These are phyloP conservation scores for Thalassarche chlororhynchos DNA, from an alignment of 2,113 vertebrate species.

Conservation along the genomic window DNA sequence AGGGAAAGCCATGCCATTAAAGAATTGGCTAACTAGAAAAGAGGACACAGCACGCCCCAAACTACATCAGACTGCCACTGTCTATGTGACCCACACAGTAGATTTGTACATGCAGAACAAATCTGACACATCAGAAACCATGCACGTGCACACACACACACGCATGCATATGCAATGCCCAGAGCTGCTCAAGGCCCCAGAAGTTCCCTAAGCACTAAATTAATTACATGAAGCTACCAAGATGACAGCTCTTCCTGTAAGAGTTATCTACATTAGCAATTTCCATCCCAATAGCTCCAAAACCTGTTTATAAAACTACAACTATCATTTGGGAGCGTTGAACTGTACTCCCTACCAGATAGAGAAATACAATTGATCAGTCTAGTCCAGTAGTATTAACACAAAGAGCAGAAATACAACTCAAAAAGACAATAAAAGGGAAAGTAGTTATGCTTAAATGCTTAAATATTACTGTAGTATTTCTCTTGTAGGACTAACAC, in stretches of 20 bases:
- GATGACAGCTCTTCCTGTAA: neutral
- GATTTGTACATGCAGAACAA: neutral
- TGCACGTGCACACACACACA: rapidly evolving
- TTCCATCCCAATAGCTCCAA: neutral
- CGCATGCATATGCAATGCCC: neutral
- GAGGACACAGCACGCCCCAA: neutral
- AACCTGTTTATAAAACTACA: neutral
- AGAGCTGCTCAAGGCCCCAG: neutral
- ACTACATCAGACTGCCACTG: neutral
- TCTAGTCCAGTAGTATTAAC: neutral
- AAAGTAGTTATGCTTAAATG: neutral
- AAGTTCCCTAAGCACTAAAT: neutral
- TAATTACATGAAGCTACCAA: neutral
- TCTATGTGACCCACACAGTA: no score
- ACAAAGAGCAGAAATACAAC: neutral
- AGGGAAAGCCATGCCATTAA: neutral
- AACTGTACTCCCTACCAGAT: neutral
- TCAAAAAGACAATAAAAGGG: neutral
- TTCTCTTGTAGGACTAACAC: neutral
- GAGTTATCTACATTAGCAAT: neutral
- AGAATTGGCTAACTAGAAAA: neutral
- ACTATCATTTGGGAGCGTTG: neutral
- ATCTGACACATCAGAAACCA: neutral
- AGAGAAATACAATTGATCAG: neutral
- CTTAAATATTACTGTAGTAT: neutral